phyloP scores from a whole-genome alignment of 2,113 vertebrate genomes.

The Accipiter cooperii region DNA sequence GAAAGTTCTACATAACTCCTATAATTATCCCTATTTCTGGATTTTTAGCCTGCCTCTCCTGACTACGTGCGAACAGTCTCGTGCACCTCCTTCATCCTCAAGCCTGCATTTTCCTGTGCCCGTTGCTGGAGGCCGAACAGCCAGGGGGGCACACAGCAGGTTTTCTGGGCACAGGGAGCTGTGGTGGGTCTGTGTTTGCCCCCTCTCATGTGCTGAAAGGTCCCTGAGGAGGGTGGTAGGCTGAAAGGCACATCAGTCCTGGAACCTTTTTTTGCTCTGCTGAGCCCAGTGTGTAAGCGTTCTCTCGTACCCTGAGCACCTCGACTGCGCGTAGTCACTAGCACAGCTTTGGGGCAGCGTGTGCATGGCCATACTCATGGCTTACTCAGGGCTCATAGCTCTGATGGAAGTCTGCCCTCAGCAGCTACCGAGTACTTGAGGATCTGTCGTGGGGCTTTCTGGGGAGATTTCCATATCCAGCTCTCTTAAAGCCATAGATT shows the following conservation, averaged over 20 bases:
- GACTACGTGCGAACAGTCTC: rapidly evolving
- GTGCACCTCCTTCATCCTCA: not conserved
- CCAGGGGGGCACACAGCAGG: not conserved
- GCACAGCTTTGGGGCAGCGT: too few species aligned
- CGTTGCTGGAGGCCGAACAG: not conserved
- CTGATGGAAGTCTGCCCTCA: too few species aligned
- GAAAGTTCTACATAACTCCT: not conserved
- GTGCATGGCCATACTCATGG: rapidly evolving
- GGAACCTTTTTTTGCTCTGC: not conserved
- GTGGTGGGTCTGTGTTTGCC: not conserved
- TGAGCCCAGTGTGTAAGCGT: too few species aligned
- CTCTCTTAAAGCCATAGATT: too few species aligned
- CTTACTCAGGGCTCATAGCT: not conserved
- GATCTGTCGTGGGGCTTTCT: not conserved
- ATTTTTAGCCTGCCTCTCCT: not conserved
- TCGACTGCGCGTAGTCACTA: rapidly evolving
- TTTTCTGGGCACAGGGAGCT: not conserved
- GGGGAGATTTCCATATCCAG: not conserved
- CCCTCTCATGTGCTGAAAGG: not conserved
- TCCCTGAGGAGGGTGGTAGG: too few species aligned
- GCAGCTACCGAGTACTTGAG: not conserved
- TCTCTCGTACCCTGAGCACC: rapidly evolving
- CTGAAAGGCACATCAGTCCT: not conserved
- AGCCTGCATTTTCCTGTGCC: not conserved
- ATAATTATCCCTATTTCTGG: not conserved